phyloP scores from a whole-genome alignment of 2,797 vertebrate genomes.

The Sparus aurata region DNA sequence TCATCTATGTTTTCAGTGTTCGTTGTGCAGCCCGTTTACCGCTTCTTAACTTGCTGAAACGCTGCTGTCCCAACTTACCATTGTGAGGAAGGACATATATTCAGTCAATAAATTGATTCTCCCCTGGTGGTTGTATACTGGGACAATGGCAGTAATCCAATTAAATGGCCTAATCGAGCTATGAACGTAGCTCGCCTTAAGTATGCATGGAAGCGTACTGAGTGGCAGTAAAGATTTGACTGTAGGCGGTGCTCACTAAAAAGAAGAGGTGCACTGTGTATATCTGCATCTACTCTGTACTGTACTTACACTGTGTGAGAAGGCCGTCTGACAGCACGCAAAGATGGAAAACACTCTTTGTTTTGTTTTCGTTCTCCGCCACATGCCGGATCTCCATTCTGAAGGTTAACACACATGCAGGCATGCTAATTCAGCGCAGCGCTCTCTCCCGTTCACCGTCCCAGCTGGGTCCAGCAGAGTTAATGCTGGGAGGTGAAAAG shows the following conservation, averaged over 20 bases:
- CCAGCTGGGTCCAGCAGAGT: conserved; percentile 73
- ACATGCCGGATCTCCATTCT: conserved; percentile 6
- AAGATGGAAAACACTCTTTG: not conserved
- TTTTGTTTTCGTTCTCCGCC: not conserved
- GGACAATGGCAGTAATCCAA: too few relatives aligned
- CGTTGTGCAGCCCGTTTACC: too few relatives aligned
- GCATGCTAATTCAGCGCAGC: conserved; percentile 55
- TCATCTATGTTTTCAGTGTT: too few relatives aligned
- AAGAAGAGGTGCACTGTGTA: not conserved
- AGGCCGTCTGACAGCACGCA: not conserved
- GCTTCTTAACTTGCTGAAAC: too few relatives aligned
- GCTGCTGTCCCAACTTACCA: too few relatives aligned
- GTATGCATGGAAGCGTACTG: too few relatives aligned
- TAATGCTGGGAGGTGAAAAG: conserved; percentile 54
- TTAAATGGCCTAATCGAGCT: too few relatives aligned
- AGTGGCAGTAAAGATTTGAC: not conserved
- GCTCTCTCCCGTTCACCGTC: conserved; percentile 56
- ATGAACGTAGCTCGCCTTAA: too few relatives aligned
- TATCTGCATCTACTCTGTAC: not conserved
- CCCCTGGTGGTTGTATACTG: too few relatives aligned
- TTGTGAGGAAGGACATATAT: too few relatives aligned
- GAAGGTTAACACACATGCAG: conserved; percentile 26
- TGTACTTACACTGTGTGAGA: not conserved
- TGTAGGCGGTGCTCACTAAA: not conserved
- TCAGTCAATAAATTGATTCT: too few relatives aligned